Conservation (phyloP, 2,113 vertebrate species). For the Lucifuga dentata region DNA sequence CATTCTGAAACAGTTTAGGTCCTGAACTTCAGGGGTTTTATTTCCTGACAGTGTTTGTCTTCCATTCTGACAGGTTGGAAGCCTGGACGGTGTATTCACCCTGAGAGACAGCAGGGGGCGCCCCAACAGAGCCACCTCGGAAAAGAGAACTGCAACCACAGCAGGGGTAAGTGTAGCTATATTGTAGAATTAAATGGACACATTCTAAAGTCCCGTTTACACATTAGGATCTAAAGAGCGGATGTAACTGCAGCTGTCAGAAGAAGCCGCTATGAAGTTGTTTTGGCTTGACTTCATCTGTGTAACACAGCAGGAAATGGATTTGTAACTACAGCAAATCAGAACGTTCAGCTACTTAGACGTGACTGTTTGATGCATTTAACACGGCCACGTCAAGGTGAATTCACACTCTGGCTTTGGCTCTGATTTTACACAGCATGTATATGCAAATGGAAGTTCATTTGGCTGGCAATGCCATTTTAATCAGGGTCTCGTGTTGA, state of each 20-base stretch:
- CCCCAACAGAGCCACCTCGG: constrained; percentile 67
- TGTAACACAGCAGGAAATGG: constrained; percentile 71
- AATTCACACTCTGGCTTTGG: constrained; percentile 70
- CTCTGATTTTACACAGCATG: constrained; percentile 79
- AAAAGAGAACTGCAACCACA: constrained; percentile 45
- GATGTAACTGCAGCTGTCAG: constrained; percentile 22
- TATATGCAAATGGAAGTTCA: constrained; percentile 80
- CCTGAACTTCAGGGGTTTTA: neutral
- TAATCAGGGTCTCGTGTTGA: constrained; percentile 77
- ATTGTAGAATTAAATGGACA: constrained; percentile 17
- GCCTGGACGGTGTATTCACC: constrained; percentile 67
- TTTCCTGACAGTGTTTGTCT: constrained; percentile 18
- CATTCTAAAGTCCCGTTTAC: constrained; percentile 17
- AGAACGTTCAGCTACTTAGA: constrained; percentile 74
- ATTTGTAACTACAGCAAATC: constrained; percentile 72
- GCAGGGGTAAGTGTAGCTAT: constrained; percentile 60
- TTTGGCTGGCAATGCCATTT: constrained; percentile 72
- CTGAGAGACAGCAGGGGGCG: constrained; percentile 71
- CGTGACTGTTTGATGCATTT: constrained; percentile 70
- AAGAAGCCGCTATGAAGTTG: constrained; percentile 13
- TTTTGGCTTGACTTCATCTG: constrained; percentile 47
- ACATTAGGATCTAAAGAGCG: constrained; percentile 7
- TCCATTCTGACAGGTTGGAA: constrained; percentile 67
- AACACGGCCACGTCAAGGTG: constrained; percentile 66
- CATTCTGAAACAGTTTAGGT: neutral